Conservation (phyloP, 2,888 invertebrate species). For the Acleris holmiana region DNA sequence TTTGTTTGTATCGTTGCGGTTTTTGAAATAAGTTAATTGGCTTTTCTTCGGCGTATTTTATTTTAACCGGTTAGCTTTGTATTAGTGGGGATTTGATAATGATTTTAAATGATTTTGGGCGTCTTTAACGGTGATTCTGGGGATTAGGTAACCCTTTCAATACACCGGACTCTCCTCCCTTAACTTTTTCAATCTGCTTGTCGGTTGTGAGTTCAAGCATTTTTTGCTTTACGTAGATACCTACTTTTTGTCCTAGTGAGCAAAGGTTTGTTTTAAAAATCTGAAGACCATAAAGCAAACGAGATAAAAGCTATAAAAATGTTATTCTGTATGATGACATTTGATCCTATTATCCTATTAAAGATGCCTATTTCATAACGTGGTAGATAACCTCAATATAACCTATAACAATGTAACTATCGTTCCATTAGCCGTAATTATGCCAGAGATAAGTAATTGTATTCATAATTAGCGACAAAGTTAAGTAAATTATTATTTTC, state of each 20-base stretch:
- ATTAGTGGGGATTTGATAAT: slow-evolving; percentile 1
- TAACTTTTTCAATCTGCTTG: not conserved
- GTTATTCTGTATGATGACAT: slow-evolving; percentile 31
- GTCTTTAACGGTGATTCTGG: slow-evolving; percentile 3
- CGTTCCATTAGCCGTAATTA: slow-evolving; percentile 77
- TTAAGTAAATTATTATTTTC: slow-evolving; percentile 26
- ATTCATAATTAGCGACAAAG: slow-evolving; percentile 51
- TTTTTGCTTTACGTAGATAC: not conserved
- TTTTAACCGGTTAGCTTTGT: slow-evolving; percentile 11
- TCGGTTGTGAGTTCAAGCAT: too few species aligned
- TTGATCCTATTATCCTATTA: slow-evolving; percentile 24
- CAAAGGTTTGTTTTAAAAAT: not conserved
- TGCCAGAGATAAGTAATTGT: slow-evolving; percentile 68
- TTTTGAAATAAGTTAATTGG: slow-evolving; percentile 37
- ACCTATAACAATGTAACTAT: slow-evolving; percentile 65
- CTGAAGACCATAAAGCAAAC: slow-evolving; percentile 3
- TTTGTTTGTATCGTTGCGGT: slow-evolving; percentile 33
- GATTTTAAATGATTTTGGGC: slow-evolving; percentile 10
- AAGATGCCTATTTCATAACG: slow-evolving; percentile 29
- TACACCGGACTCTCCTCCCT: not conserved
- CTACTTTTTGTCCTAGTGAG: too few species aligned
- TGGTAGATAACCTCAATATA: slow-evolving; percentile 35
- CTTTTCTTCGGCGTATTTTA: slow-evolving; percentile 27
- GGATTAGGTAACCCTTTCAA: not conserved
- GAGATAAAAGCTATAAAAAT: slow-evolving; percentile 30